phyloP scores from a whole-genome alignment of 2,113 vertebrate genomes.

The Hemichromis elongatus region DNA sequence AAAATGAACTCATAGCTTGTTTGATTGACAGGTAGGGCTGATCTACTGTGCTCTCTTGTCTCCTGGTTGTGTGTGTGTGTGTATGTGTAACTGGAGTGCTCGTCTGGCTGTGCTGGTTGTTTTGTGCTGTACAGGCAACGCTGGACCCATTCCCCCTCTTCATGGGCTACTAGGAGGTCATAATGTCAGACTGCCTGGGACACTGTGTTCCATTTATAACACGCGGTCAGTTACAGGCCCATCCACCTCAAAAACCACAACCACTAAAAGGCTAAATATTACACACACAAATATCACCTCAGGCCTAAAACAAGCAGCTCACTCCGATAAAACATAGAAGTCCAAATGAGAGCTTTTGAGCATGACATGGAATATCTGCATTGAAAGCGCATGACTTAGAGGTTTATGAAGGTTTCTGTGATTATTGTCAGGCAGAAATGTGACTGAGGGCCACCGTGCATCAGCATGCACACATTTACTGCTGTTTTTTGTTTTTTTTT shows the following conservation, averaged over 20 bases:
- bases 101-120: slow-evolving; percentile 4
- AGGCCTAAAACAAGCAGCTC: not conserved
- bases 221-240: not conserved
- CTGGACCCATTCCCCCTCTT: slow-evolving; percentile 13
- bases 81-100: slow-evolving; percentile 23
- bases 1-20: slow-evolving; percentile 26
- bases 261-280: not conserved
- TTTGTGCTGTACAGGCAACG: not conserved
- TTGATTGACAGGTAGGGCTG: slow-evolving; percentile 30
- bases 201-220: slow-evolving; percentile 52
- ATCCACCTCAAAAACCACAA: not conserved
- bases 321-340: not conserved
- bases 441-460: slow-evolving; percentile 27
- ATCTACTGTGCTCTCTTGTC: slow-evolving; percentile 6
- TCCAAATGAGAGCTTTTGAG: not conserved
- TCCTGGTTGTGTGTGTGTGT: not conserved
- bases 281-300: not conserved
- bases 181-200: slow-evolving; percentile 48
- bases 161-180: slow-evolving; percentile 37
- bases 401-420: not conserved
- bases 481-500: not conserved
- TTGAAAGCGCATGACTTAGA: not conserved
- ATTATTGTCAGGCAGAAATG: slow-evolving; percentile 1
- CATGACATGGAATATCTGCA: not conserved
- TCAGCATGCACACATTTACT: slow-evolving; percentile 32